A percentile compares a stretch with the other conserved stretches of the same genome.
Conservation (phyloP, 2,113 vertebrate species). For the Zosterops lateralis region DNA sequence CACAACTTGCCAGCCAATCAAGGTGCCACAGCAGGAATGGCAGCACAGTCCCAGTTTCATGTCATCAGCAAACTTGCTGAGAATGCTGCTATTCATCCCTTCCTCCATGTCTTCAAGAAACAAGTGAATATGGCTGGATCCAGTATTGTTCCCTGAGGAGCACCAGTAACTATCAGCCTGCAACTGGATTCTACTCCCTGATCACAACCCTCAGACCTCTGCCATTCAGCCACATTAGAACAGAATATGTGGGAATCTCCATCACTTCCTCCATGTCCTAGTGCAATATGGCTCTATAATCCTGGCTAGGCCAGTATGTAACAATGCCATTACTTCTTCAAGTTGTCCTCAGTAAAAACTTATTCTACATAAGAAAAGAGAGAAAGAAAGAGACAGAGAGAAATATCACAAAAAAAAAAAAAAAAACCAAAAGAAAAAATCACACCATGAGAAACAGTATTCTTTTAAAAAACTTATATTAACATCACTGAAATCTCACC, state of each 20-base stretch:
- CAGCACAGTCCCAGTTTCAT: not conserved
- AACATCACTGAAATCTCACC: not conserved
- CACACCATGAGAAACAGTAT: not conserved
- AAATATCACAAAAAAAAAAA: not conserved
- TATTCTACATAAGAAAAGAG: not conserved
- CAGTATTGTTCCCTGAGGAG: not conserved
- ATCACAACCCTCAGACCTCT: not conserved
- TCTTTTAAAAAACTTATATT: not conserved
- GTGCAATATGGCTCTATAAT: not conserved
- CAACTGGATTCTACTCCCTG: not conserved
- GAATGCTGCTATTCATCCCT: not conserved
- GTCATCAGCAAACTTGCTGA: not conserved
- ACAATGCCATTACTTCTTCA: not conserved
- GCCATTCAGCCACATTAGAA: not conserved
- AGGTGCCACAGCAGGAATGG: no score
- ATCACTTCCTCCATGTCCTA: not conserved
- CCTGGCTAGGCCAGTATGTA: not conserved
- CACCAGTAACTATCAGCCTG: not conserved
- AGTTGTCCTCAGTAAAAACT: not conserved
- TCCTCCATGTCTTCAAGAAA: fast-evolving
- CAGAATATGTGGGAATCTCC: not conserved
- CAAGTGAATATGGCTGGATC: not conserved
- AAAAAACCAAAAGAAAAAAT: no score
- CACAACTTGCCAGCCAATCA: not conserved
- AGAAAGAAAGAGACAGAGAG: not conserved